Evolutionary conservation across 2,797 vertebrate species (phyloP), one percentile per base, ranked within the genome.

Genomic region (Todus mexicanus): DNA sequence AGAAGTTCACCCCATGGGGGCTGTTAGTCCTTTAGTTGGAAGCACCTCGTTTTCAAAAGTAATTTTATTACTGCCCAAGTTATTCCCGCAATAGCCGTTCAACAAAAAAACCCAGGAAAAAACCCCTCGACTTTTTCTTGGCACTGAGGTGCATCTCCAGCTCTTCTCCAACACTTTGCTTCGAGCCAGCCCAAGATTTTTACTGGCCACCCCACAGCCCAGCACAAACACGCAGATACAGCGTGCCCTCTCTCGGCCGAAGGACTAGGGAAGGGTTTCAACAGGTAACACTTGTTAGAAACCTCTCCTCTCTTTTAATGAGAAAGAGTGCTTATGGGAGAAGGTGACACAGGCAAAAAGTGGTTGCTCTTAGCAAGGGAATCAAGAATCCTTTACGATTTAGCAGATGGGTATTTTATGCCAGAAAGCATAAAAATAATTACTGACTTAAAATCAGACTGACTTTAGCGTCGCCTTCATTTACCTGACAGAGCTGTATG

Each of bases 131-230:
- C 9, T 45, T 50, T 20, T 26, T 7, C 13, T 79, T 40, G 40
- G 66, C 1, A 1, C 50, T 10, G 25, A 68, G 35, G 7, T 12
- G n/a, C 37, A 42, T 18, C 56, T 79, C 51, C 15, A 19, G 26
- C 7, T 29, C 54, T 80, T 15, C 37, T 65, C 47, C 2, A 5
- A 51, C 48, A 72, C 20, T 33, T 17, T 50, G 6, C 18, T 21
- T 10, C 0, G 1, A 5, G 8, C 15, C 3, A 6, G 4, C 8
- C 18, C 1, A 8, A 50, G n/a, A 64, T 6, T 8, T 21, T 8
- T 9, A 6, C 59, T 33, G 8, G 70, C 11, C 47, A 38, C 15
- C 20, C 12, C 35, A 20, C 60, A 42, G 60, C 4, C 5, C n/a
- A 42, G 27, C 13, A 7, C 54, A 48, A 12, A 9, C 17, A 6